Evolutionary conservation across 2,797 vertebrate genomes (phyloP).

Genomic region (Gallinago stenura): DNA sequence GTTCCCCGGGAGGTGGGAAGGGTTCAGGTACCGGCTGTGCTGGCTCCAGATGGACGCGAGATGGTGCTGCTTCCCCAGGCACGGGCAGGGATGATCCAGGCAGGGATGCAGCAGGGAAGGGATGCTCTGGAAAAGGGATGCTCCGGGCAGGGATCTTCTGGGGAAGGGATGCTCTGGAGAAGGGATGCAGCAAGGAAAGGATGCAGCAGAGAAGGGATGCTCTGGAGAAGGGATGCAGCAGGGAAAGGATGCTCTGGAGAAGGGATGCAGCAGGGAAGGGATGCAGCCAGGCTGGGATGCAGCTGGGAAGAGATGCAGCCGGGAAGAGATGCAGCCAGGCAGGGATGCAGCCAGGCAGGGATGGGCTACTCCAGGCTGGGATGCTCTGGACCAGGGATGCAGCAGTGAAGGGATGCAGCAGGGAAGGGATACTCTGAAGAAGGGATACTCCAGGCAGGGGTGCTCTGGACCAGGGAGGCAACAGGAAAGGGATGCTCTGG

Average conservation of each 20-base stretch:
- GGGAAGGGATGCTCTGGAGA: neutral
- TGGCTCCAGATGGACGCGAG: slow-evolving; percentile 37
- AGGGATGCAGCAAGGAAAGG: too few species aligned
- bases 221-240: neutral
- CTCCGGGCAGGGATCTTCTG: too few species aligned
- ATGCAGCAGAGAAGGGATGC: too few species aligned
- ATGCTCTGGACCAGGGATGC: neutral
- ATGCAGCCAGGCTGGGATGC: too few species aligned
- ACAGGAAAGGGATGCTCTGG: neutral
- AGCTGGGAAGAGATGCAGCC: too few species aligned
- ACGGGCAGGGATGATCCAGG: neutral
- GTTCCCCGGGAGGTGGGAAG: rapidly evolving
- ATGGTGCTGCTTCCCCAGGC: slow-evolving; percentile 54
- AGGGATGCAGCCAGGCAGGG: neutral
- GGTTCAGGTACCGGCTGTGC: neutral
- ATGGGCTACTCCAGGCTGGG: neutral
- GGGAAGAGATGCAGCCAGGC: neutral
- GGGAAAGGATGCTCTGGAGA: too few species aligned
- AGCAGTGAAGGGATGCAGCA: neutral
- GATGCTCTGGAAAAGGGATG: too few species aligned
- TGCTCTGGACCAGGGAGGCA: too few species aligned
- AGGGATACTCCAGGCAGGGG: neutral
- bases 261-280: too few species aligned
- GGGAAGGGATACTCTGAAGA: too few species aligned
- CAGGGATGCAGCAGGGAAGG: too few species aligned